Percentiles rank a stretch among this genome's conserved stretches.
phyloP scores from a whole-genome alignment of 2,113 vertebrate genomes.

The Malurus melanocephalus region DNA sequence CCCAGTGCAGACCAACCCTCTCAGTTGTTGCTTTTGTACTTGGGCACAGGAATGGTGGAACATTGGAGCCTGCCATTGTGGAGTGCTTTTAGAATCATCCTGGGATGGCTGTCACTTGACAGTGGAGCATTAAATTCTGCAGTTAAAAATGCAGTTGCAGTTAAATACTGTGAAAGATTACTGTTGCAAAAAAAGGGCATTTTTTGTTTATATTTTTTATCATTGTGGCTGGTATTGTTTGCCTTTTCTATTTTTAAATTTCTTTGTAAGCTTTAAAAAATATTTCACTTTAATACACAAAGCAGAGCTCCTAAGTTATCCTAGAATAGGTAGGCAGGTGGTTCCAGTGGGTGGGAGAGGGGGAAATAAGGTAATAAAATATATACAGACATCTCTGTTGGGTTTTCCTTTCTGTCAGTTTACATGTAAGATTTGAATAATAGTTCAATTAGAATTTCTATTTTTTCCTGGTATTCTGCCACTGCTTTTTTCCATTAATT shows the following conservation, averaged over 20 bases:
- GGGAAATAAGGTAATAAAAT: neutral
- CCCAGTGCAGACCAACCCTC: neutral
- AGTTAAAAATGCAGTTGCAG: neutral
- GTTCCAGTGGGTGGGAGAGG: neutral
- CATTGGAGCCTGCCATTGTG: neutral
- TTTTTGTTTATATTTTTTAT: neutral
- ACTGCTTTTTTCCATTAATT: neutral
- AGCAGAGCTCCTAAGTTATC: neutral
- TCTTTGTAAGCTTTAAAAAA: neutral
- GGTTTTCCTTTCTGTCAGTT: constrained; percentile 12
- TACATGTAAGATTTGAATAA: neutral
- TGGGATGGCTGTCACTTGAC: neutral
- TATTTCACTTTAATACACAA: neutral
- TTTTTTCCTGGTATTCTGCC: constrained; percentile 34
- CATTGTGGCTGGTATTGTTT: neutral
- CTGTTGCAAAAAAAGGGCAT: neutral
- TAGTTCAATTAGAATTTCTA: neutral
- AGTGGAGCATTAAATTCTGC: neutral
- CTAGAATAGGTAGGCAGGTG: neutral
- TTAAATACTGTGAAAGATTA: neutral
- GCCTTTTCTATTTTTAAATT: neutral
- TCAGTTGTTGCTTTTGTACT: neutral
- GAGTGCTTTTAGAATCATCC: neutral
- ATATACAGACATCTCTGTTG: neutral
- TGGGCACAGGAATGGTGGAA: neutral